Evolutionary conservation across 64 coral and sea anemone genomes (phyloP).

Genomic region (Stylophora pistillata): DNA sequence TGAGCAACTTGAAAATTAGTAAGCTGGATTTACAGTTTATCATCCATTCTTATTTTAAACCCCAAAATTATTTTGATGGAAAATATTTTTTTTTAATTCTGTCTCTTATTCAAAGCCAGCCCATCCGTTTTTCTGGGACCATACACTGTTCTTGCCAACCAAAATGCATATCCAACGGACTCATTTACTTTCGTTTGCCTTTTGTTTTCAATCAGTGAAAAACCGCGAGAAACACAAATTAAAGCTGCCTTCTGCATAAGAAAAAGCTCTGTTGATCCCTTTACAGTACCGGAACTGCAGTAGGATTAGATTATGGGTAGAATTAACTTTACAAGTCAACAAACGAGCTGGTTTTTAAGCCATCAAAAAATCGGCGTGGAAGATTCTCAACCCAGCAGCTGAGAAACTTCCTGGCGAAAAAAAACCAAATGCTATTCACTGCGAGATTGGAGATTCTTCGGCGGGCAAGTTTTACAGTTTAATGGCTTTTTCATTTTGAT

Average conservation of each 20-base stretch:
- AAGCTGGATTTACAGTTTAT: background rate
- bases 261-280: background rate
- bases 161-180: background rate
- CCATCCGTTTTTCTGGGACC: background rate
- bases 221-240: background rate
- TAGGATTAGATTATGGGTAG: slow-evolving; percentile 11
- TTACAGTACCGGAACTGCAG: slow-evolving; percentile 2
- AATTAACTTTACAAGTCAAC: slow-evolving; percentile 15
- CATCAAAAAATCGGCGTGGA: background rate
- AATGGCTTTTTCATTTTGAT: slow-evolving; percentile 18
- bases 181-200: background rate
- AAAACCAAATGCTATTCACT: background rate
- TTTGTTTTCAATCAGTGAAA: background rate
- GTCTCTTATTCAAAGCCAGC: background rate
- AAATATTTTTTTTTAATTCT: background rate
- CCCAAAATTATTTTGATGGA: background rate
- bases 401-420: background rate
- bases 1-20: background rate
- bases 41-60: background rate
- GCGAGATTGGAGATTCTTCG: slow-evolving; percentile 7
- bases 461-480: background rate
- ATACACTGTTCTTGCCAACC: background rate
- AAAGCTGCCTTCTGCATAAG: slow-evolving; percentile 35
- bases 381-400: background rate
- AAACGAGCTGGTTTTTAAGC: background rate